A percentile compares a stretch with the other conserved stretches of the same genome.
Conservation (phyloP, 2,113 vertebrate genomes). For the Shinisaurus crocodilurus region DNA sequence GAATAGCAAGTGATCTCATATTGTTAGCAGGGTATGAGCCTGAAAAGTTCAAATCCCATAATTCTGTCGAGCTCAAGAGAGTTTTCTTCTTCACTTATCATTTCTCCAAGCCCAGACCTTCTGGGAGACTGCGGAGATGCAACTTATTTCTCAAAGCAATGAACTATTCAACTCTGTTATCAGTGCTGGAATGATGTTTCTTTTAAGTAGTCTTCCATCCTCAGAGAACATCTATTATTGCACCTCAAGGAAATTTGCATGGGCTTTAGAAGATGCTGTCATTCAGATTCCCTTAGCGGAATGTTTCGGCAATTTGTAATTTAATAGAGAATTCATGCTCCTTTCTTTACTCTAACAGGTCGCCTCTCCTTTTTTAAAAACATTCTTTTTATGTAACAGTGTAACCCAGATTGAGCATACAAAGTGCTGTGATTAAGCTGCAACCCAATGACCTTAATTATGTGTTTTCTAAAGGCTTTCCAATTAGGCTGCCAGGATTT, state of each 20-base stretch:
- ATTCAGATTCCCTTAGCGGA: conserved; percentile 19
- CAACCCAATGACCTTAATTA: neutral
- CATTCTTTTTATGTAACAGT: conserved; percentile 27
- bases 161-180: neutral
- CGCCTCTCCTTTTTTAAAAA: conserved; percentile 13
- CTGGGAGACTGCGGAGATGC: neutral
- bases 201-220: neutral
- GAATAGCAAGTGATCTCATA: neutral
- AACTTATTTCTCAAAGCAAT: conserved; percentile 19
- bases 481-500: conserved; percentile 32
- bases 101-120: conserved; percentile 6
- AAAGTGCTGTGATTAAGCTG: conserved; percentile 10
- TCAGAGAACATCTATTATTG: neutral
- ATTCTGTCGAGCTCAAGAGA: neutral
- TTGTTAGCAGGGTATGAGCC: accelerated
- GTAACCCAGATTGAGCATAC: conserved; percentile 20
- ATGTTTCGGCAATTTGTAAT: conserved; percentile 30
- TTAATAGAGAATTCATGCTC: conserved; percentile 3
- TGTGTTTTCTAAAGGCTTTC: conserved; percentile 32
- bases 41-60: conserved; percentile 14
- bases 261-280: conserved; percentile 4
- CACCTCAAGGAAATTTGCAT: neutral
- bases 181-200: conserved; percentile 10
- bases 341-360: conserved; percentile 29
- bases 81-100: conserved; percentile 18